Evolutionary conservation across 2,888 invertebrate genomes (phyloP), one percentile per base, ranked within the genome.

Genomic region (Eupithecia vulgata): DNA sequence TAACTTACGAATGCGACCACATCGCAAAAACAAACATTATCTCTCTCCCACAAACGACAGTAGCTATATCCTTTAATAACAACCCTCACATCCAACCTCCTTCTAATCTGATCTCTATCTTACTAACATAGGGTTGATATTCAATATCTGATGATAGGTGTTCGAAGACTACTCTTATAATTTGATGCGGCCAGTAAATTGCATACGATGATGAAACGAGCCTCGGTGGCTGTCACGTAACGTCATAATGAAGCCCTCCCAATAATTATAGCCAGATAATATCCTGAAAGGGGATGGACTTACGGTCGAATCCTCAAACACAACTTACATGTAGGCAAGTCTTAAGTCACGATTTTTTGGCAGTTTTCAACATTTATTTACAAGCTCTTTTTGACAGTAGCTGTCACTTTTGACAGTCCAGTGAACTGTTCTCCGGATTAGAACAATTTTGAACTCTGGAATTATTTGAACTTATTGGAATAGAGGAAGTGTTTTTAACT

Each of bases 251-350:
- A 88, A 88, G 81, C 87, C 89, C 85, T 85, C 85, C 83, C 83
- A 89, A 89, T 92, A 92, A 92, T 92, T 92, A 91, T 82, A 84
- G 82, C 79, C 82, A 77, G 84, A 86, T 88, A 89, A 90, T 88
- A 88, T 88, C 84, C 84, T 85, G 82, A 79, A 75, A 81, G 81
- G 84, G 76, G 82, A 78, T 76, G 85, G 71, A 84, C 68, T 83
- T n/a, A n/a, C n/a, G n/a, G n/a, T n/a, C n/a, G n/a, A n/a, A n/a
- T n/a, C n/a, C n/a, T n/a, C n/a, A n/a, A n/a, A n/a, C n/a, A n/a
- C n/a, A n/a, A n/a, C n/a, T n/a, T n/a, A n/a, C n/a, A n/a, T n/a
- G n/a, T n/a, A n/a, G n/a, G n/a, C n/a, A n/a, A n/a, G n/a, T n/a
- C n/a, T n/a, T n/a, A n/a, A n/a, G n/a, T n/a, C n/a, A n/a, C n/a